These are phyloP conservation scores for Bungarus multicinctus DNA, from an alignment of 2,113 vertebrate species.

Conservation along the genomic window DNA sequence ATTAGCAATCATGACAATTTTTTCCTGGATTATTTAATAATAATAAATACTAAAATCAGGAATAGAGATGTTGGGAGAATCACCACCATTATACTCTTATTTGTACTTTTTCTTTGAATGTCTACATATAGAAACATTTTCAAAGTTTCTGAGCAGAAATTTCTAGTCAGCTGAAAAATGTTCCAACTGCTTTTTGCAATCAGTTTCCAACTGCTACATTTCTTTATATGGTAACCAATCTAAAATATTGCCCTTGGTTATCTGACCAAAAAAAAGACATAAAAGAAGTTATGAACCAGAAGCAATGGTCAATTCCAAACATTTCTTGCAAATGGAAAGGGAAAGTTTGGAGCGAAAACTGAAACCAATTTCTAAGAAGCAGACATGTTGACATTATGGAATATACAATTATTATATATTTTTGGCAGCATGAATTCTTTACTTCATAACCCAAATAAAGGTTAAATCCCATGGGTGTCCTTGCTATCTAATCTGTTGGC, in stretches of 20 bases:
- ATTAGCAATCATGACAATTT: neutral
- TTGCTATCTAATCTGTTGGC: neutral
- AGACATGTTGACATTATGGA: constrained; percentile 27
- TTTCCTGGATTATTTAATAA: neutral
- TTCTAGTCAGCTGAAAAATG: neutral
- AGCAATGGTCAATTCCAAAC: neutral
- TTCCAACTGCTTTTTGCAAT: neutral
- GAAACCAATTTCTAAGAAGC: constrained; percentile 12
- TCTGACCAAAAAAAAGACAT: neutral
- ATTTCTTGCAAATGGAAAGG: neutral
- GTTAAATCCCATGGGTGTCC: constrained; percentile 17
- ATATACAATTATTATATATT: neutral
- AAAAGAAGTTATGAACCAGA: neutral
- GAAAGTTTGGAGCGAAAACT: constrained; percentile 14
- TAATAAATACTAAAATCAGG: neutral
- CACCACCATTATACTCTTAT: neutral
- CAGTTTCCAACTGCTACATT: neutral
- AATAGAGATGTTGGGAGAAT: neutral
- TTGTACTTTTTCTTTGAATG: neutral
- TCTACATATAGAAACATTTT: neutral
- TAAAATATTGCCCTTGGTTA: neutral
- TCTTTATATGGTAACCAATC: neutral
- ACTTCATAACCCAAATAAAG: neutral
- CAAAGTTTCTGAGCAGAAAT: neutral
- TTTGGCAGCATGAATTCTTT: constrained; percentile 32